Percentiles rank a stretch among this genome's conserved stretches.
phyloP scores from a whole-genome alignment of 2,113 vertebrate species.

The Machaerirhynchus nigripectus region DNA sequence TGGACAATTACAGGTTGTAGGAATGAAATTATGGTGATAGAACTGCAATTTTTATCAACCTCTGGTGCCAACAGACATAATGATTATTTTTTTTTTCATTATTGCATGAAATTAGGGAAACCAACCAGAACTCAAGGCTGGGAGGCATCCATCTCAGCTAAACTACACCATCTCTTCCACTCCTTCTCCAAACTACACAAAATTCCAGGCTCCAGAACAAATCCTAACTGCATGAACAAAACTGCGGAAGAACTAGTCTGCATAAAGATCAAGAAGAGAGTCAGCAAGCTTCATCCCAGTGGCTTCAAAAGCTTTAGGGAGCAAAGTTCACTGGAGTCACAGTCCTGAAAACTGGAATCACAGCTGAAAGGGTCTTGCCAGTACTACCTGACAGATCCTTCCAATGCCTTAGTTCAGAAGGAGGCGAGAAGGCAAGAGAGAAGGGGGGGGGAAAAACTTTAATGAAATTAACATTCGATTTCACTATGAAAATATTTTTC shows the following conservation, averaged over 20 bases:
- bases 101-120: neutral
- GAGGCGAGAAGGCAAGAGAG: accelerated
- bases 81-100: neutral
- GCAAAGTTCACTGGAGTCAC: neutral
- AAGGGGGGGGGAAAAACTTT: no score
- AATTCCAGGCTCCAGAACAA: neutral
- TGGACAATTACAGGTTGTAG: neutral
- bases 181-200: neutral
- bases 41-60: neutral
- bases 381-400: neutral
- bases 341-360: neutral
- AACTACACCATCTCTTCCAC: neutral
- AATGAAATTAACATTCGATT: neutral
- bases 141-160: neutral
- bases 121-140: neutral
- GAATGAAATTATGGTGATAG: neutral
- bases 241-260: neutral
- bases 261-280: neutral
- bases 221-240: neutral
- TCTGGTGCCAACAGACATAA: neutral
- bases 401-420: neutral
- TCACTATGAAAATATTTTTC: neutral
- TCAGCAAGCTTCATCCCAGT: neutral
- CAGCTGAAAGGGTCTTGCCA: neutral
- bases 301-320: neutral